phyloP scores from a whole-genome alignment of 2,797 vertebrate genomes.

The Diplodus puntazzo region DNA sequence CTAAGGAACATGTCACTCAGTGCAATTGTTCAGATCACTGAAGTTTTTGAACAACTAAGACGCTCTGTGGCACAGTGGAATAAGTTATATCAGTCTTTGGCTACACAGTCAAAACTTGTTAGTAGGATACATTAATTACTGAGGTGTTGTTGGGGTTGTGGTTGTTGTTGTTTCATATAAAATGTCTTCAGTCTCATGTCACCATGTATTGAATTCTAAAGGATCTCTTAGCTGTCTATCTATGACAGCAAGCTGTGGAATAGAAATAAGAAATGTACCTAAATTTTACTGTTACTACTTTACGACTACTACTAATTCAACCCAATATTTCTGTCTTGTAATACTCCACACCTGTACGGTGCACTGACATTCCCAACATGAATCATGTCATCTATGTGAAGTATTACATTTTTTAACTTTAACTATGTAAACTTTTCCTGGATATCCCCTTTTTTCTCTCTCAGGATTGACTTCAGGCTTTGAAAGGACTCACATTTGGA shows the following conservation, averaged over 20 bases:
- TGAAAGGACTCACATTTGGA: slow-evolving; percentile 16
- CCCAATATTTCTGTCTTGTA: slow-evolving; percentile 5
- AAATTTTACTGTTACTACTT: too few relatives aligned
- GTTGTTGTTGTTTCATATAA: not conserved
- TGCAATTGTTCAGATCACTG: not conserved
- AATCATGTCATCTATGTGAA: slow-evolving; percentile 1
- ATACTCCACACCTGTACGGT: not conserved
- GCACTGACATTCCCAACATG: not conserved
- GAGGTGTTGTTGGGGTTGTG: too few relatives aligned
- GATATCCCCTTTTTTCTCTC: slow-evolving; percentile 38
- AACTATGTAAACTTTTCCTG: not conserved
- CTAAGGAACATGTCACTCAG: not conserved
- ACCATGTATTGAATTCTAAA: too few relatives aligned
- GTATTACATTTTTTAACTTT: slow-evolving; percentile 3
- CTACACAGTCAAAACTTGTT: not conserved
- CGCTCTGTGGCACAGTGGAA: not conserved
- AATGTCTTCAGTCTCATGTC: not conserved
- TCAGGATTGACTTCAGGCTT: slow-evolving; percentile 45
- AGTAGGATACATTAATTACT: not conserved
- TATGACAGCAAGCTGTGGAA: not conserved
- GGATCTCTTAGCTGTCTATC: not conserved
- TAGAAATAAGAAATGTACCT: not conserved
- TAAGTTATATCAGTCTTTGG: not conserved
- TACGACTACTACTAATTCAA: not conserved
- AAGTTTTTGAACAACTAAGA: not conserved